Evolutionary conservation across 2,113 vertebrate species (phyloP).

Genomic region (Prolemur simus): DNA sequence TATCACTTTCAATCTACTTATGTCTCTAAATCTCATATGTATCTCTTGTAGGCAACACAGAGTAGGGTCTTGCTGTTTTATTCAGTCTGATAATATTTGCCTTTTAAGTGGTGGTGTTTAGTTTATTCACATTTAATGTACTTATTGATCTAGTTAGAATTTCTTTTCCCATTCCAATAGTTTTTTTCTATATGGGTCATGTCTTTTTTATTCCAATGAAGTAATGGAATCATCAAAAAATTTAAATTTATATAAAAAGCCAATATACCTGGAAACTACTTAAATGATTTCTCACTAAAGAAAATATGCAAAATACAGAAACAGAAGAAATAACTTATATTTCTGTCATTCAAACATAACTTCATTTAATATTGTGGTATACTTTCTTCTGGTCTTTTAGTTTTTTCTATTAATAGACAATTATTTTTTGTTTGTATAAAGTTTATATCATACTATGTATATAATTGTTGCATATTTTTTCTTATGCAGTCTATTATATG

Average conservation of each 20-base stretch:
- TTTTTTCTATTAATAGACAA: neutral
- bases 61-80: neutral
- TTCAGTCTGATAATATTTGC: neutral
- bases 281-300: neutral
- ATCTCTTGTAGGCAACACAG: neutral
- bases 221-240: neutral
- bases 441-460: neutral
- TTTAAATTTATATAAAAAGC: neutral
- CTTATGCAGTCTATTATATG: neutral
- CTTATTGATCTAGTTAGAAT: neutral
- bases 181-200: neutral
- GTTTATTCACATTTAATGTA: neutral
- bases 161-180: neutral
- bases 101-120: neutral
- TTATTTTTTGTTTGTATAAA: neutral
- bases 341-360: neutral
- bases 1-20: neutral
- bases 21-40: neutral
- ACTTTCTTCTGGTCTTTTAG: neutral
- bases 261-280: neutral
- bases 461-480: neutral
- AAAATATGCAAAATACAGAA: neutral
- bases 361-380: neutral
- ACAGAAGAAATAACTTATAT: neutral
- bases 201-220: slow-evolving; percentile 8